These are phyloP conservation scores for Ancistrus triradiatus DNA, from an alignment of 2,113 vertebrate species.

Conservation along the genomic window DNA sequence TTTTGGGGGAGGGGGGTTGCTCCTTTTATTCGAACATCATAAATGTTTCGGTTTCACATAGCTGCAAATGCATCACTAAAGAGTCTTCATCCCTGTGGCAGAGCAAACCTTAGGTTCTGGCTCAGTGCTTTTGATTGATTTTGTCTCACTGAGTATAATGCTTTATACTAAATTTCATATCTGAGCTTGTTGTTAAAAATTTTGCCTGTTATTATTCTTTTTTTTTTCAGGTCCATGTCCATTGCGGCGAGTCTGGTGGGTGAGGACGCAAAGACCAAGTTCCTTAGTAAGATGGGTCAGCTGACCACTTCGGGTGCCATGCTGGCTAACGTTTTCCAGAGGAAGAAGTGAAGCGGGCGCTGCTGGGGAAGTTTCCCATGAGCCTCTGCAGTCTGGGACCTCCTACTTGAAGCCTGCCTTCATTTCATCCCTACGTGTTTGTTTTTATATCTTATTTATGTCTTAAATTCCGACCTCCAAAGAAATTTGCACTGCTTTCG, in stretches of 20 bases:
- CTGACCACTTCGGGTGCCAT: constrained; percentile 96
- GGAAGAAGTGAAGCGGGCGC: constrained; percentile 78
- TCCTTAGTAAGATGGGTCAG: constrained; percentile 99
- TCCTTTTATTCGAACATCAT: constrained; percentile 6
- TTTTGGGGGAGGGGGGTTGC: not conserved
- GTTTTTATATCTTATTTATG: constrained; percentile 71
- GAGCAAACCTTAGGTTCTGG: not conserved
- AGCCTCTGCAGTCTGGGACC: constrained; percentile 68
- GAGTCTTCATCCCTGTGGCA: not conserved
- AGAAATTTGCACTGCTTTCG: constrained; percentile 93
- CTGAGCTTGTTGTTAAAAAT: no score
- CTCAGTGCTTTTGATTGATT: not conserved
- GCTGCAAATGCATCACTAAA: constrained; percentile 6
- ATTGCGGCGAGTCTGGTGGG: constrained; percentile 96
- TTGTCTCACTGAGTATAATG: no score
- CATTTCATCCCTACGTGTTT: constrained; percentile 66
- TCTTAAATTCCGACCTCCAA: constrained; percentile 89
- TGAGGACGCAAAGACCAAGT: constrained; percentile 98
- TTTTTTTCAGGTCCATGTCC: constrained; percentile 80
- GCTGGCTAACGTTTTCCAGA: constrained; percentile 98
- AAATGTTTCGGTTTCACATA: constrained; percentile 9
- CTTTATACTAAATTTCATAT: no score
- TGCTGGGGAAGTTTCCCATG: constrained; percentile 52
- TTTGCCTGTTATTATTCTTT: not conserved
- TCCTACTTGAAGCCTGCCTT: constrained; percentile 97